phyloP scores from a whole-genome alignment of 53 echinoderm and acorn worm genomes.

The Temnopleurus reevesii region DNA sequence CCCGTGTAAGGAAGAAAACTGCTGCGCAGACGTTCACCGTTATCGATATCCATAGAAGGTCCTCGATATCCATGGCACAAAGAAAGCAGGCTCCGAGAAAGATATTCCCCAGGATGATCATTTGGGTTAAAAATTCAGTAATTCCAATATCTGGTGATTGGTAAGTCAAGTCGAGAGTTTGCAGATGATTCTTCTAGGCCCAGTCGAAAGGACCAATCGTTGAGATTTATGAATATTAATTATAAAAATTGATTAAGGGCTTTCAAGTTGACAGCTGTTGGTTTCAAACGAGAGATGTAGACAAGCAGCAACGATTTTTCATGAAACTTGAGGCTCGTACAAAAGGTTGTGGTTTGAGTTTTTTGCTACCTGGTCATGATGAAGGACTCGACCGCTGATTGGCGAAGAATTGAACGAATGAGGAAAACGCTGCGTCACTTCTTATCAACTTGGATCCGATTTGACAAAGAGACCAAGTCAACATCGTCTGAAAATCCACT shows the following conservation, averaged over 20 bases:
- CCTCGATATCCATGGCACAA: slow-evolving; percentile 43
- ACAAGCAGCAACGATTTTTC: not conserved
- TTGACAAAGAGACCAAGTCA: not conserved
- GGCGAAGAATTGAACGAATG: not conserved
- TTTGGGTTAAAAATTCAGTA: slow-evolving; percentile 31
- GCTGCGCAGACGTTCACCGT: slow-evolving; percentile 63
- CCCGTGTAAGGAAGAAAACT: slow-evolving; percentile 60
- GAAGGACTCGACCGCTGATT: not conserved
- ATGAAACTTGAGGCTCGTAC: no score
- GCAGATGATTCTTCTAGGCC: no score
- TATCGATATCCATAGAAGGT: slow-evolving; percentile 67
- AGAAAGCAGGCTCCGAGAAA: slow-evolving; percentile 27
- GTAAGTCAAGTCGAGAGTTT: not conserved
- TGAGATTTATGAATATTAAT: no score
- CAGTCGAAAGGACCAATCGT: no score
- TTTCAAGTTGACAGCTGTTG: not conserved
- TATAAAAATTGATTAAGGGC: no score
- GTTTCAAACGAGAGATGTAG: not conserved
- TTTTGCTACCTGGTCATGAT: not conserved
- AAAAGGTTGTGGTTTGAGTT: not conserved
- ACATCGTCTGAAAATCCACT: not conserved
- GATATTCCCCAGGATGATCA: not conserved
- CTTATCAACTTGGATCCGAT: not conserved
- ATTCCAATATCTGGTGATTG: not conserved
- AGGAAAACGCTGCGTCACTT: not conserved